A percentile compares a stretch with the other conserved stretches of the same genome.
Evolutionary conservation across 2,797 vertebrate species (phyloP).

Genomic region (Schizopygopsis malacanthus): DNA sequence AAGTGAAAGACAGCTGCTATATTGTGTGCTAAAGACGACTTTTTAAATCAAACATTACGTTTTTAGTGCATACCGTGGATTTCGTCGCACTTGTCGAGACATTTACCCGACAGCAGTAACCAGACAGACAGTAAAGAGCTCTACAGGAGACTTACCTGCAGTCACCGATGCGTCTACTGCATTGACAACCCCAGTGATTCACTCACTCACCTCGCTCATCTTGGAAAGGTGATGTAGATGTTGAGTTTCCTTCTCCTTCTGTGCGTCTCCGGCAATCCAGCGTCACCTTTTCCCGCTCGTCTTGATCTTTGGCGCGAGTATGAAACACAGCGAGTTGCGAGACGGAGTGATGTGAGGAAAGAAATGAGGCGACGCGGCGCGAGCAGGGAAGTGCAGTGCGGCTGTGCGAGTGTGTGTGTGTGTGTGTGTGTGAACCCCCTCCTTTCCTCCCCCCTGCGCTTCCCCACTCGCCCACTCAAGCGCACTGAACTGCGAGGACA

Average conservation of each 20-base stretch:
- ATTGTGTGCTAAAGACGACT: background rate
- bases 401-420: slow-evolving; percentile 58
- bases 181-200: slow-evolving; percentile 18
- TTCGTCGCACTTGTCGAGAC: background rate
- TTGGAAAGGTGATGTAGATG: slow-evolving; percentile 61
- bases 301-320: background rate
- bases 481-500: slow-evolving; percentile 43
- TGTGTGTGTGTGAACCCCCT: slow-evolving; percentile 26
- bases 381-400: slow-evolving; percentile 64
- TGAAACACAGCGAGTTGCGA: slow-evolving; percentile 15
- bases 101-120: background rate
- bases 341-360: slow-evolving; percentile 10
- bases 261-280: background rate
- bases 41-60: background rate
- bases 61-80: background rate
- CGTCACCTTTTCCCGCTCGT: background rate
- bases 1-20: slow-evolving; percentile 3
- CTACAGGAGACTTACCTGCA: slow-evolving; percentile 42
- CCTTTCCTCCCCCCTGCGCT: slow-evolving; percentile 31
- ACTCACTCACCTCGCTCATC: slow-evolving; percentile 79
- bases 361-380: slow-evolving; percentile 53
- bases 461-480: slow-evolving; percentile 60
- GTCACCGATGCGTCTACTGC: slow-evolving; percentile 29
- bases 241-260: slow-evolving; percentile 59
- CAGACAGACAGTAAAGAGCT: background rate